Evolutionary conservation across 2,888 invertebrate species (phyloP), one percentile per base, ranked within the genome.

Genomic region (Pyrocoelia pectoralis): DNA sequence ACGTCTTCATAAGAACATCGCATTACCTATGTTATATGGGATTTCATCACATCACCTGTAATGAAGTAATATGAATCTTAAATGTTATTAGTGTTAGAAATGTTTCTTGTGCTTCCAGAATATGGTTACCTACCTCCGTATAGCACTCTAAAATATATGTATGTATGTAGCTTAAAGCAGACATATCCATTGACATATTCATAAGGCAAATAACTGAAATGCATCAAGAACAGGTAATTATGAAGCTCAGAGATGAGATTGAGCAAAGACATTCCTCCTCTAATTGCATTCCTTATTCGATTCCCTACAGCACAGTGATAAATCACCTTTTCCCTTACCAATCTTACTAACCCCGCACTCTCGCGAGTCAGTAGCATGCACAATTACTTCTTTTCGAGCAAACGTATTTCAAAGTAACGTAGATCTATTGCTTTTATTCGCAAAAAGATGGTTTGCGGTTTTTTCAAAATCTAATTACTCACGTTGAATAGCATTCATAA

Each of bases 241-340:
- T 68, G 66, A 66, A 58, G 58, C 67, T 65, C 40, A 19, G 51
- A 52, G 67, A 67, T 67, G 74, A 75, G 74, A 77, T 75, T 75
- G 70, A 73, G 75, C 74, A 74, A 76, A 77, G 77, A 74, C 76
- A 77, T 77, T 76, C 76, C 75, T 61, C 62, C 61, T 72, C 73
- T 77, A 77, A 77, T 77, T 77, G 75, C 77, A 77, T 77, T 77
- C 76, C 76, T 76, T 73, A 76, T 77, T 75, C 73, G 75, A 76
- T 77, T 77, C 73, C 69, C 70, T 68, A 68, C 70, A 67, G 74
- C 72, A 74, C 65, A 56, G 70, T 72, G 72, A 77, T 76, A 76
- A 77, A 77, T 77, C 77, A 75, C 72, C 72, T 68, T 33, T 70
- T 68, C 72, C 74, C 72, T 70, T 70, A 64, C 65, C 51, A 67